Conservation (phyloP, 2,888 invertebrate species). For the Bellardia pandia region DNA sequence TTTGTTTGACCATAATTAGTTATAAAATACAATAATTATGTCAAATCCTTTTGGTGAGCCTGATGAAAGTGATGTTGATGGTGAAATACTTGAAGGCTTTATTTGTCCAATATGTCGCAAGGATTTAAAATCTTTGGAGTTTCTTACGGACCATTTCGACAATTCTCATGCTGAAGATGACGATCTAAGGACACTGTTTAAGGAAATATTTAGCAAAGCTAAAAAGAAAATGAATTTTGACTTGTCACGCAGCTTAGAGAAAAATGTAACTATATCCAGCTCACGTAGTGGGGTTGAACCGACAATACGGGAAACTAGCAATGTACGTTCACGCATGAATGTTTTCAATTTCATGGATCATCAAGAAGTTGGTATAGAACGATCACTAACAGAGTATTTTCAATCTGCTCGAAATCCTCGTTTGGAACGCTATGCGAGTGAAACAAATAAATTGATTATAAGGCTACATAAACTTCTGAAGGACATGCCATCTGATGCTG, state of each 20-base stretch:
- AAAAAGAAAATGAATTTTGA: slow-evolving; percentile 92
- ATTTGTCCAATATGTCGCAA: slow-evolving; percentile 97
- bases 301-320: slow-evolving; percentile 66
- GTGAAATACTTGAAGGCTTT: slow-evolving; percentile 94
- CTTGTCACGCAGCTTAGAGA: slow-evolving; percentile 86
- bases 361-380: slow-evolving; percentile 84
- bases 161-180: slow-evolving; percentile 94
- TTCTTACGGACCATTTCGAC: slow-evolving; percentile 95
- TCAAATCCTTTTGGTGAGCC: slow-evolving; percentile 82
- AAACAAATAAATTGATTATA: slow-evolving; percentile 97
- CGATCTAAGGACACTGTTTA: slow-evolving; percentile 89
- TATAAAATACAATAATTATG: slow-evolving; percentile 68
- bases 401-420: slow-evolving; percentile 88
- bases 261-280: slow-evolving; percentile 83
- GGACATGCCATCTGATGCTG: slow-evolving; percentile 90
- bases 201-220: slow-evolving; percentile 94
- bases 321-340: slow-evolving; percentile 78
- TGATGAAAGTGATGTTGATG: slow-evolving; percentile 82
- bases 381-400: slow-evolving; percentile 90
- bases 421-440: slow-evolving; percentile 94
- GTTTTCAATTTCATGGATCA: slow-evolving; percentile 79
- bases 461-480: slow-evolving; percentile 95
- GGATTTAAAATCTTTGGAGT: slow-evolving; percentile 93
- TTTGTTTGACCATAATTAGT: neutral
- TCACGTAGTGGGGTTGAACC: slow-evolving; percentile 48